A percentile compares a stretch with the other conserved stretches of the same genome.
These are phyloP conservation scores for Lepus timidus DNA, from an alignment of 2,113 vertebrate genomes.

Conservation along the genomic window DNA sequence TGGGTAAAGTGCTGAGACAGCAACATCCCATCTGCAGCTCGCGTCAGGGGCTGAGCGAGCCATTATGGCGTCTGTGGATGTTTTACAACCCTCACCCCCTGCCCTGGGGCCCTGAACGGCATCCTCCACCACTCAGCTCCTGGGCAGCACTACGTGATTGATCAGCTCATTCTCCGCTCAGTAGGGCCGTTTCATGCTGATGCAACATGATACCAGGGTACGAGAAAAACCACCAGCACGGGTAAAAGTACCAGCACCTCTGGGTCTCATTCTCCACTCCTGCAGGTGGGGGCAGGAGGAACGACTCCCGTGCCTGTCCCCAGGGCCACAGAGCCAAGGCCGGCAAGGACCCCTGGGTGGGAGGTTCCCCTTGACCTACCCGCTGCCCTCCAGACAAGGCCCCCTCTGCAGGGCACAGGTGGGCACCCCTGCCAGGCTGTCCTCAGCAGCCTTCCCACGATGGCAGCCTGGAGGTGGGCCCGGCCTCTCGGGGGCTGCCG, in stretches of 20 bases:
- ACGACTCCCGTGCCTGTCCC: background rate
- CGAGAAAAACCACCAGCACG: background rate
- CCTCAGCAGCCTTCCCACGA: background rate
- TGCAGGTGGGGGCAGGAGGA: background rate
- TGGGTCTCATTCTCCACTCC: rapidly evolving
- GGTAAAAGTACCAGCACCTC: background rate
- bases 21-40: background rate
- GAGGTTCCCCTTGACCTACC: background rate
- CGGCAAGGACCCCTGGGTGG: background rate
- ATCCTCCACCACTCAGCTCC: background rate
- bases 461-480: rapidly evolving
- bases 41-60: rapidly evolving
- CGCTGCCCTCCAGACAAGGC: background rate
- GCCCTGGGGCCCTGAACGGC: background rate
- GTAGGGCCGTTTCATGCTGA: slow-evolving; percentile 39
- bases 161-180: background rate
- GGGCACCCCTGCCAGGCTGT: background rate
- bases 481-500: background rate
- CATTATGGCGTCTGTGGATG: background rate
- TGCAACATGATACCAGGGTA: background rate
- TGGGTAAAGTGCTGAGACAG: background rate
- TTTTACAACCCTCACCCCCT: background rate
- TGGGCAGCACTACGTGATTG: background rate
- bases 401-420: background rate
- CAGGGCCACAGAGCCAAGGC: background rate